Evolutionary conservation across 2,888 invertebrate genomes (phyloP).

Genomic region (Zele albiditarsus): DNA sequence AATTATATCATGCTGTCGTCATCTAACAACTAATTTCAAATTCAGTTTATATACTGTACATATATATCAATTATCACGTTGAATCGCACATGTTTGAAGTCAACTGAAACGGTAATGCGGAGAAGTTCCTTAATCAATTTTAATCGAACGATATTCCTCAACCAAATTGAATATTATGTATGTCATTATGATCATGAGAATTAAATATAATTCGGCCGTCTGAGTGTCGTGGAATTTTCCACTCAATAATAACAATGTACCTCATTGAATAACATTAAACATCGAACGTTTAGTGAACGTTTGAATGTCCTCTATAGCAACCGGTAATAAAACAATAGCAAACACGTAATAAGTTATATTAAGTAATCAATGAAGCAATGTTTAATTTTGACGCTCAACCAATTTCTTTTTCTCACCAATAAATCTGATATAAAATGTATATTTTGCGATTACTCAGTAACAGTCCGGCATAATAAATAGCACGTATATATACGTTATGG

Average conservation of each 20-base stretch:
- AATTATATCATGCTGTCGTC: not conserved
- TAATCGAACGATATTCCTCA: not conserved
- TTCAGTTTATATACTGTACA: not conserved
- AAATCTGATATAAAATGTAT: slow-evolving; percentile 37
- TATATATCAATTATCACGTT: not conserved
- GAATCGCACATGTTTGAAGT: not conserved
- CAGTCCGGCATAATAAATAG: slow-evolving; percentile 1
- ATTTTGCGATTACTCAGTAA: slow-evolving; percentile 17
- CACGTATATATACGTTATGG: slow-evolving; percentile 10
- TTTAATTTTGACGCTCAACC: not conserved
- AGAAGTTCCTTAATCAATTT: not conserved
- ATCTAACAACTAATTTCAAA: slow-evolving; percentile 7
- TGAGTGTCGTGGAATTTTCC: slow-evolving; percentile 28
- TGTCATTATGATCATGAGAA: not conserved
- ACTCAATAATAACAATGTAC: not conserved
- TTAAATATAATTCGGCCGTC: not conserved
- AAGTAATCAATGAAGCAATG: slow-evolving; percentile 2
- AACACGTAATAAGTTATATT: slow-evolving; percentile 26
- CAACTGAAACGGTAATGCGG: not conserved
- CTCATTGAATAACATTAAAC: slow-evolving; percentile 21
- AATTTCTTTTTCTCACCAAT: too few relatives aligned
- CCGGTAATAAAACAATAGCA: not conserved
- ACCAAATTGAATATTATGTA: not conserved
- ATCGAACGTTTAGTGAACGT: slow-evolving; percentile 37
- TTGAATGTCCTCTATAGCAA: not conserved